phyloP scores from a whole-genome alignment of 2,888 invertebrate species.

The Ochropacha duplaris region DNA sequence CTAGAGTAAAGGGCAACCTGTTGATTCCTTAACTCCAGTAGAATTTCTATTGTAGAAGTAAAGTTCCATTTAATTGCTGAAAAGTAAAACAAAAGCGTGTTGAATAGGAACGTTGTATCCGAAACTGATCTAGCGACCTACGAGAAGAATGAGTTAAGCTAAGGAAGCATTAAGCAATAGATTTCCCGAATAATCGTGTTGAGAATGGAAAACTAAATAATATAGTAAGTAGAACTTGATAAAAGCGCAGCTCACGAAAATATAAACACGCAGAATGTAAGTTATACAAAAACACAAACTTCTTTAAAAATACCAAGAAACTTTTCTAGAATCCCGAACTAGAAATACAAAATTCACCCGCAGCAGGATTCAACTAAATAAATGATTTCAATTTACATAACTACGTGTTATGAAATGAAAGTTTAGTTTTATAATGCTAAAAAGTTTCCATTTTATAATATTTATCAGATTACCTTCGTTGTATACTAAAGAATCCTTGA shows the following conservation, averaged over 20 bases:
- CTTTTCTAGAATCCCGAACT: neutral
- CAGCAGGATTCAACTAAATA: neutral
- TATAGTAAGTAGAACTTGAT: neutral
- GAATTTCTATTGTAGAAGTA: neutral
- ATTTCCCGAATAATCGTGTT: neutral
- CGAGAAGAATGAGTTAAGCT: too few relatives aligned
- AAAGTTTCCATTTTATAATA: neutral
- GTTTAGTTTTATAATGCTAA: neutral
- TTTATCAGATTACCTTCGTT: neutral
- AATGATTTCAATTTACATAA: neutral
- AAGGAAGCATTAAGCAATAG: too few relatives aligned
- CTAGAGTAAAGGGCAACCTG: neutral
- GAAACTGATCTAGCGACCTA: too few relatives aligned
- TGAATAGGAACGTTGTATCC: neutral
- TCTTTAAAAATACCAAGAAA: neutral
- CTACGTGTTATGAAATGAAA: neutral
- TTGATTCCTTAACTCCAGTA: neutral
- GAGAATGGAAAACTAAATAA: neutral
- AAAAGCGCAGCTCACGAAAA: neutral
- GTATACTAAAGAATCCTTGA: neutral
- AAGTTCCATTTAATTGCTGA: neutral
- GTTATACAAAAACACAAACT: neutral
- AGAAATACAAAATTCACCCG: neutral
- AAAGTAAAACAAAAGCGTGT: neutral
- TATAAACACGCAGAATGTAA: neutral